A percentile compares a stretch with the other conserved stretches of the same genome.
Conservation (phyloP, 2,797 vertebrate genomes). For the Clarias pachynema region DNA sequence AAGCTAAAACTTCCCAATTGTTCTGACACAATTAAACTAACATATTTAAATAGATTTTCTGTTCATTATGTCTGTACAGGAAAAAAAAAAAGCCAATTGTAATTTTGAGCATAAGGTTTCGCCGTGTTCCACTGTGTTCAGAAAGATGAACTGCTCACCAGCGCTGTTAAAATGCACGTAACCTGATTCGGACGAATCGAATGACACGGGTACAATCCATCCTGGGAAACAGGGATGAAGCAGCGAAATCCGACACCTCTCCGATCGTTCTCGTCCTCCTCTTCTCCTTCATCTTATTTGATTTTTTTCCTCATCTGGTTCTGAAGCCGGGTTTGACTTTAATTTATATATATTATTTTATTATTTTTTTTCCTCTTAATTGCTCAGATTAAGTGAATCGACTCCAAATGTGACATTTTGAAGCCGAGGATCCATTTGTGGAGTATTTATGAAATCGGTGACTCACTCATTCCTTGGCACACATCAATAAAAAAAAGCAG, state of each 20-base stretch:
- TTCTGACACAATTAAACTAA: not conserved
- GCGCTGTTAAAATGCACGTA: conserved; percentile 9
- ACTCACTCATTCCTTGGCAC: not conserved
- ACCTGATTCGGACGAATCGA: conserved; percentile 41
- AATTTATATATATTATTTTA: not conserved
- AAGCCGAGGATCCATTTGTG: conserved; percentile 55
- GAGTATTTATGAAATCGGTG: conserved; percentile 33
- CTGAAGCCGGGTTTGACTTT: too few relatives aligned
- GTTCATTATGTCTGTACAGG: not conserved
- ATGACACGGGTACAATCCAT: conserved; percentile 24
- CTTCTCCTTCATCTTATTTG: not conserved
- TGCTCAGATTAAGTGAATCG: conserved; percentile 49
- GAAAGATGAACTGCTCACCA: conserved; percentile 24
- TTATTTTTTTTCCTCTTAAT: conserved; percentile 21
- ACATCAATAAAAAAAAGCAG: not conserved
- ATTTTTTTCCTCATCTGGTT: not conserved
- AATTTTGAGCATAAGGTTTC: conserved; percentile 19
- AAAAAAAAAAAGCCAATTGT: not conserved
- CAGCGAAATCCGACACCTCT: conserved; percentile 46
- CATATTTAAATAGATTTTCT: not conserved
- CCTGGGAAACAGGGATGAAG: conserved; percentile 34
- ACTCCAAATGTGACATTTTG: conserved; percentile 44
- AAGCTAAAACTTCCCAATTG: not conserved
- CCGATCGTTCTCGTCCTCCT: conserved; percentile 25
- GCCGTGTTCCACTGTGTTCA: not conserved